Percentiles rank a stretch among this genome's conserved stretches.
Evolutionary conservation across 2,113 vertebrate genomes (phyloP).

Genomic region (Empidonax alnorum): DNA sequence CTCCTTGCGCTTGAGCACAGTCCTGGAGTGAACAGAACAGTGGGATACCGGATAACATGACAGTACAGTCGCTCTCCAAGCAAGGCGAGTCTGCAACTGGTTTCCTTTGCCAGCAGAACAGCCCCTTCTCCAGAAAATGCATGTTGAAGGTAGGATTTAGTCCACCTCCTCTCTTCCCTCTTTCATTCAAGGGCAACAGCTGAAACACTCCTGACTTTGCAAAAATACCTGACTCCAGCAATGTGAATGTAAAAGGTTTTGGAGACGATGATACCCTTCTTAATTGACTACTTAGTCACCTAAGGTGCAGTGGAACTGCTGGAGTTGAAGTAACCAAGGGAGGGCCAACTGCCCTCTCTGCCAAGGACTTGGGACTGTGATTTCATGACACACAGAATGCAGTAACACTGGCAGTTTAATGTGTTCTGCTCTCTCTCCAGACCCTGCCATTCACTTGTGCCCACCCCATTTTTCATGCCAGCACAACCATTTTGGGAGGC

Average conservation of each 20-base stretch:
- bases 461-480: background rate
- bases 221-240: background rate
- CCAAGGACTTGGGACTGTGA: background rate
- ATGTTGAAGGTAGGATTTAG: fast-evolving
- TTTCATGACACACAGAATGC: background rate
- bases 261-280: background rate
- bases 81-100: background rate
- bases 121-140: background rate
- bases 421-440: background rate
- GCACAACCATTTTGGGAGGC: background rate
- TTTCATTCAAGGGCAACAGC: background rate
- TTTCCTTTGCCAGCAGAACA: background rate
- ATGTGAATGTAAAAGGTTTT: background rate
- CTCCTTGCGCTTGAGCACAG: background rate
- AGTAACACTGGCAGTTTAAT: background rate
- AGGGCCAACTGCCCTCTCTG: background rate
- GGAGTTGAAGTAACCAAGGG: background rate
- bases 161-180: background rate
- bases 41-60: background rate
- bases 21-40: background rate
- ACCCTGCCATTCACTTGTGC: background rate
- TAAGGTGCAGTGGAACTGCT: background rate
- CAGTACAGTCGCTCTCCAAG: background rate
- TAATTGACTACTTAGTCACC: background rate
- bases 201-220: background rate